phyloP scores from a whole-genome alignment of 2,797 vertebrate genomes.

The Falco berigora region DNA sequence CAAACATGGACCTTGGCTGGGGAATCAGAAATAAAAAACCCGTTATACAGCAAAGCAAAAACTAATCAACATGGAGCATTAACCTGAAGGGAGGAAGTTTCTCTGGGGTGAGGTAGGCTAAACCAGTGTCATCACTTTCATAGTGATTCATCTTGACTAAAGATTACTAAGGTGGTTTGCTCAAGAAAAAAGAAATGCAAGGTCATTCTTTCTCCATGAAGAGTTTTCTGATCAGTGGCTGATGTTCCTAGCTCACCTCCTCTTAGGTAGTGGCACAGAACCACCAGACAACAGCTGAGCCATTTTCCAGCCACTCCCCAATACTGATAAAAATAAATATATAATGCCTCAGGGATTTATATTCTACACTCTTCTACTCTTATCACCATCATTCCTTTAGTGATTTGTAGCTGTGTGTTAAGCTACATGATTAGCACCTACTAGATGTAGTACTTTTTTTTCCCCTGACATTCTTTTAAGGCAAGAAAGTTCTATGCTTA shows the following conservation, averaged over 20 bases:
- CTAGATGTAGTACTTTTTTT: neutral
- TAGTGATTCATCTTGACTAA: neutral
- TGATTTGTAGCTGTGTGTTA: neutral
- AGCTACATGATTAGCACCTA: neutral
- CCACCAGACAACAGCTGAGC: neutral
- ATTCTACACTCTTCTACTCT: neutral
- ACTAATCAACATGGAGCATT: neutral
- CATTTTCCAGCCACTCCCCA: neutral
- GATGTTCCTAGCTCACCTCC: neutral
- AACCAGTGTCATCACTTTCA: neutral
- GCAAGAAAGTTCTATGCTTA: neutral
- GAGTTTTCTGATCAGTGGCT: neutral
- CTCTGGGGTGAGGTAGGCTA: neutral
- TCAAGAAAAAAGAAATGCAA: neutral
- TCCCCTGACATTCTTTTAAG: neutral
- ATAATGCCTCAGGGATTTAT: neutral
- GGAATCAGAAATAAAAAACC: neutral
- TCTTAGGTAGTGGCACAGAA: neutral
- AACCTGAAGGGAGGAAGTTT: neutral
- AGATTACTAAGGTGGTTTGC: neutral
- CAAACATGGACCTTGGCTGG: neutral
- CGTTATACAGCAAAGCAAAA: slow-evolving; percentile 2
- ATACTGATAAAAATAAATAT: neutral
- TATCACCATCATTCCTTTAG: neutral
- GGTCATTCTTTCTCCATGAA: neutral